phyloP scores from a whole-genome alignment of 1,140 invertebrate genomes.

The Myzus persicae region DNA sequence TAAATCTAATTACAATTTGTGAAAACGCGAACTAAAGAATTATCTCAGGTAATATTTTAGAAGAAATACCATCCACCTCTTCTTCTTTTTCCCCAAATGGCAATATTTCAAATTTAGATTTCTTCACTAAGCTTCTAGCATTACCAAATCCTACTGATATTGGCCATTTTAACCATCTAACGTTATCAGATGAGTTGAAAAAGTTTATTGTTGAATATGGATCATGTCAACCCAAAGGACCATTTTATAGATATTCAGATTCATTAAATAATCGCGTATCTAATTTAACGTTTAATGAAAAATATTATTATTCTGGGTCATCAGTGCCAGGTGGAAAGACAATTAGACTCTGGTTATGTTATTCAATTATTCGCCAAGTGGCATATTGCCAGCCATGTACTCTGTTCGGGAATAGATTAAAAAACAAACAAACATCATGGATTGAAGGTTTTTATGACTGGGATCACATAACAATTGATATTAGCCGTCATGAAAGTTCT shows the following conservation, averaged over 20 bases:
- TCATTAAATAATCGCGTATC: not conserved
- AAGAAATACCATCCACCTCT: too few relatives aligned
- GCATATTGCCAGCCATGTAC: constrained; percentile 11
- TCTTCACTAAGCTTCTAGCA: too few relatives aligned
- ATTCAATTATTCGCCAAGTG: not conserved
- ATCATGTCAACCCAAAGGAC: too few relatives aligned
- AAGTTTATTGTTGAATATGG: too few relatives aligned
- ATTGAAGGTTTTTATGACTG: not conserved
- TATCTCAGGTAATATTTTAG: too few relatives aligned
- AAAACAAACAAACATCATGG: not conserved
- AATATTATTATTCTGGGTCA: not conserved
- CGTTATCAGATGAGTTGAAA: too few relatives aligned
- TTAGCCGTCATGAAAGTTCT: not conserved
- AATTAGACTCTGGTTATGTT: not conserved
- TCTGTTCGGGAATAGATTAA: not conserved
- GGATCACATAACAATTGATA: not conserved
- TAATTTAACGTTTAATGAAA: not conserved
- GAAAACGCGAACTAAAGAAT: too few relatives aligned
- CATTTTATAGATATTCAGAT: not conserved
- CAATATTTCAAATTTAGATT: too few relatives aligned
- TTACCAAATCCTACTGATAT: too few relatives aligned
- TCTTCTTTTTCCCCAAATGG: too few relatives aligned
- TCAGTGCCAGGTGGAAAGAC: not conserved
- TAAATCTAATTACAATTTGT: too few relatives aligned
- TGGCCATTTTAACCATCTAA: too few relatives aligned